Evolutionary conservation across 2,888 invertebrate species (phyloP).

Genomic region (Ormyrus pomaceus): DNA sequence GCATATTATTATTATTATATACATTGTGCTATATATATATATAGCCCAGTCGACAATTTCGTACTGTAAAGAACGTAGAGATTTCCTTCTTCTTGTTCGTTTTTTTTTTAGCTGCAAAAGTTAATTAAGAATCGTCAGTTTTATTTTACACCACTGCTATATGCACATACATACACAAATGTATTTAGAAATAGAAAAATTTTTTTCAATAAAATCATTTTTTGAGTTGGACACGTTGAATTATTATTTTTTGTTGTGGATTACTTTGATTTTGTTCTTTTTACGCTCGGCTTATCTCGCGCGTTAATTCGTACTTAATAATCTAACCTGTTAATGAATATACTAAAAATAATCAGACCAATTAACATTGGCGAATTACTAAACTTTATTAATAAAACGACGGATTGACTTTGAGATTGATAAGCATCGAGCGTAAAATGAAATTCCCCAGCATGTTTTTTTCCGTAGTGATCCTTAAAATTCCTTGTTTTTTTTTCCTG

Average conservation of each 20-base stretch:
- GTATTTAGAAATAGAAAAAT: conserved; percentile 72
- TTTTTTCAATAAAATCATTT: conserved; percentile 73
- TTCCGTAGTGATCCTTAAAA: conserved; percentile 30
- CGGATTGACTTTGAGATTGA: neutral
- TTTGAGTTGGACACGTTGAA: conserved; percentile 73
- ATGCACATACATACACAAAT: conserved; percentile 65
- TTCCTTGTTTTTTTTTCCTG: conserved; percentile 22
- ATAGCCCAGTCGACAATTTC: conserved; percentile 28
- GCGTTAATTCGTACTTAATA: neutral
- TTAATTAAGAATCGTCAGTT: conserved; percentile 39
- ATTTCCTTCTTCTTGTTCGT: conserved; percentile 28
- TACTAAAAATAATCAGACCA: conserved; percentile 27
- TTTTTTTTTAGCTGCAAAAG: conserved; percentile 42
- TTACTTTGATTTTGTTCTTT: conserved; percentile 56
- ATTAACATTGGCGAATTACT: conserved; percentile 24
- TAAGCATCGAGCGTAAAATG: conserved; percentile 55
- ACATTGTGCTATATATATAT: conserved; percentile 8
- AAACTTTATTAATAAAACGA: neutral
- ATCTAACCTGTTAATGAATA: conserved; percentile 3
- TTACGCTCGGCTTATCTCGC: conserved; percentile 68
- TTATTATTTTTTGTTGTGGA: conserved; percentile 71
- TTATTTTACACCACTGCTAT: conserved; percentile 50
- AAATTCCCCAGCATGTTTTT: conserved; percentile 40
- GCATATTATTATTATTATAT: conserved; percentile 9
- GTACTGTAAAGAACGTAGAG: conserved; percentile 24